Conservation (phyloP, 2,113 vertebrate genomes). For the Anhinga anhinga region DNA sequence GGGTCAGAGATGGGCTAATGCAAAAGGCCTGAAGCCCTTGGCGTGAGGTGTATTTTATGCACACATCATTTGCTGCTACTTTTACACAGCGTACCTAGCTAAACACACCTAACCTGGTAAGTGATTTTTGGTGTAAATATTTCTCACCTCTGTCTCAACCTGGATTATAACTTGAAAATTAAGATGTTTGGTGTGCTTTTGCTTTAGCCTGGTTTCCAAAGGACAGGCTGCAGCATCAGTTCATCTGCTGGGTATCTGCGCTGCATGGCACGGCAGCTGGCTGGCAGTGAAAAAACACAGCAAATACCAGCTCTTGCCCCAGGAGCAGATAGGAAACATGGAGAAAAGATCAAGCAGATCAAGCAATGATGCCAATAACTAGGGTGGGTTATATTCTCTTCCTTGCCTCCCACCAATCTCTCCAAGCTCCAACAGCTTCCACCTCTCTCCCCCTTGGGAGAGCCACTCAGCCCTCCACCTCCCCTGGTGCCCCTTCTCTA, state of each 20-base stretch:
- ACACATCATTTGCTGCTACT: neutral
- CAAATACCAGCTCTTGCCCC: neutral
- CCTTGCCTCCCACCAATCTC: neutral
- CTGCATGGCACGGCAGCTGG: rapidly evolving
- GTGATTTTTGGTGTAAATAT: neutral
- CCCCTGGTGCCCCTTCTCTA: neutral
- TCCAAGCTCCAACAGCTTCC: neutral
- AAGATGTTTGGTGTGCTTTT: neutral
- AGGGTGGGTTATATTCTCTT: neutral
- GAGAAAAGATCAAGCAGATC: neutral
- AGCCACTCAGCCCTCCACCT: neutral
- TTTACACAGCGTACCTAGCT: neutral
- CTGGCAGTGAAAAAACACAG: neutral
- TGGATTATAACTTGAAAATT: neutral
- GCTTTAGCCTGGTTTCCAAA: neutral
- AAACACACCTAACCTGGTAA: neutral
- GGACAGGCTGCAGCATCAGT: neutral
- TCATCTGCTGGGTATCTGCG: neutral
- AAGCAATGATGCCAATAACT: neutral
- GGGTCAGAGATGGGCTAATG: neutral
- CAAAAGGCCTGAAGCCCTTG: neutral
- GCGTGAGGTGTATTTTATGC: neutral
- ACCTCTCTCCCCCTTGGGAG: neutral
- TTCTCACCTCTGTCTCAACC: neutral
- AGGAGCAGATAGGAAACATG: neutral